These are phyloP conservation scores for Piscicola geometra DNA, from an alignment of 2,888 invertebrate genomes.

Conservation along the genomic window DNA sequence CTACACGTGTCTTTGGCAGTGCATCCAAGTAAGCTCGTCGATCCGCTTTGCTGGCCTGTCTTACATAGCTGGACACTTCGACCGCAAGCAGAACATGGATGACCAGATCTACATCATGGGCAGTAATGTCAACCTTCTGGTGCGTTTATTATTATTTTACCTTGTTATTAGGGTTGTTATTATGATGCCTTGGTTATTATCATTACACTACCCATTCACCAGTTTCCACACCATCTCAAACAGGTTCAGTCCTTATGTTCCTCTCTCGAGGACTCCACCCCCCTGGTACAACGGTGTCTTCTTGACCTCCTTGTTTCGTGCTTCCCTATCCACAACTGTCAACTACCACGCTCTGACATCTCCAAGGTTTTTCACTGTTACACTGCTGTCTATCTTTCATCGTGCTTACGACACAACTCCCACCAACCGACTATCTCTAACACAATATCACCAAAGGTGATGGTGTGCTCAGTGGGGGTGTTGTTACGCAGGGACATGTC, in stretches of 20 bases:
- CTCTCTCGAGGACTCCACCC: conserved; percentile 72
- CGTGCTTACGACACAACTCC: too few relatives aligned
- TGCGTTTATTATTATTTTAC: too few relatives aligned
- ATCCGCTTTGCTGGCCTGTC: conserved; percentile 76
- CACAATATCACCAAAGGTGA: neutral
- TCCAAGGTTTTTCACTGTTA: conserved; percentile 58
- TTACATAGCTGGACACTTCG: conserved; percentile 74
- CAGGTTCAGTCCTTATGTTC: conserved; percentile 73
- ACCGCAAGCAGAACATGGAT: conserved; percentile 71
- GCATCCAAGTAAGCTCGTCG: conserved; percentile 72
- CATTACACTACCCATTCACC: too few relatives aligned
- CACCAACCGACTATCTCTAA: too few relatives aligned
- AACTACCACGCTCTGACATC: conserved; percentile 65
- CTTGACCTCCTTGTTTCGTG: conserved; percentile 76
- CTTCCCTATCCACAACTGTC: conserved; percentile 77
- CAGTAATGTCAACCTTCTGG: conserved; percentile 76
- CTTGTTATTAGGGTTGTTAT: conserved; percentile 5
- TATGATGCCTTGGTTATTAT: too few relatives aligned
- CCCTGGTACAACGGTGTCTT: conserved; percentile 77
- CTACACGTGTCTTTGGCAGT: conserved; percentile 82
- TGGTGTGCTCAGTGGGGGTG: conserved; percentile 62
- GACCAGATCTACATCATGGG: conserved; percentile 79
- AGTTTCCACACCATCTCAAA: too few relatives aligned
- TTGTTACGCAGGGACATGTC: conserved; percentile 83
- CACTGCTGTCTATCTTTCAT: too few relatives aligned